Conservation (phyloP, 2,797 vertebrate species). For the Clarias pachynema region DNA sequence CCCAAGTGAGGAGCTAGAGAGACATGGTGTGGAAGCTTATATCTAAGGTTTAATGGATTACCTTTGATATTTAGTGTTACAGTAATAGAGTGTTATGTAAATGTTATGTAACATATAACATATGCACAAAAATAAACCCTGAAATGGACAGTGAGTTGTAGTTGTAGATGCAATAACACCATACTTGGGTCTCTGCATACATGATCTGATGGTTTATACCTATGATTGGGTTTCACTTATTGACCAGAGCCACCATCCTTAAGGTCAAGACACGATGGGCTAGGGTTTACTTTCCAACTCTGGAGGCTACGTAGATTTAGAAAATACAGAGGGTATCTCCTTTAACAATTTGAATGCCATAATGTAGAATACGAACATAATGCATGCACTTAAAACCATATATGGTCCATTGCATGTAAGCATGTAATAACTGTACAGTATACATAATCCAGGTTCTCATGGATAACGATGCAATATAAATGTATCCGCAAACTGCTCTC, state of each 20-base stretch:
- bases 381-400: background rate
- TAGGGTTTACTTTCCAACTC: background rate
- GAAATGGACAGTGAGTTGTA: background rate
- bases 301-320: background rate
- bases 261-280: background rate
- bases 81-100: background rate
- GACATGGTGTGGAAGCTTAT: background rate
- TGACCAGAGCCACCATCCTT: background rate
- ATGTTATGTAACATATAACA: too few species aligned
- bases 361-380: too few species aligned
- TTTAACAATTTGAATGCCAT: background rate
- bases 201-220: background rate
- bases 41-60: background rate
- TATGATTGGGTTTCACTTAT: background rate
- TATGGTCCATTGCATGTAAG: background rate
- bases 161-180: background rate
- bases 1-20: background rate
- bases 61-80: background rate
- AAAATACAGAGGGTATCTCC: background rate
- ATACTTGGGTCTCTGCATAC: background rate
- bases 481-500: background rate
- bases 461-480: background rate
- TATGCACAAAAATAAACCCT: background rate
- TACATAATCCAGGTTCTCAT: background rate
- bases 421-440: background rate